These are phyloP conservation scores for Eira barbara DNA, from an alignment of 2,113 vertebrate species.

Conservation along the genomic window DNA sequence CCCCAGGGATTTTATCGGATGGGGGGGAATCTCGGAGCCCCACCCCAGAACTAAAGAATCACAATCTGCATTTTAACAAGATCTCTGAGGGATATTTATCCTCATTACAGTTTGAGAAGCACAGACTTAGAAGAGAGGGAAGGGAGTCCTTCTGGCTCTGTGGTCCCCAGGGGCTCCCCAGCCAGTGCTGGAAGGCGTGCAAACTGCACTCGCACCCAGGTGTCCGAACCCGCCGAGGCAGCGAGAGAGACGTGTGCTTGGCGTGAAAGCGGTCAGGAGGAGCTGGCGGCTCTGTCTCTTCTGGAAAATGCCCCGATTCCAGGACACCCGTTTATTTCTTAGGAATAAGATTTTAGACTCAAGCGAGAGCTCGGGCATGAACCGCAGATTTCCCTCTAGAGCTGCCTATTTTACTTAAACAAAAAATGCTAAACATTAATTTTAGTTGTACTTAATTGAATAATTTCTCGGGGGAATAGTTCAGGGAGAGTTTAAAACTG, in stretches of 20 bases:
- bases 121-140: background rate
- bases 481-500: constrained; percentile 83
- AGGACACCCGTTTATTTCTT: constrained; percentile 79
- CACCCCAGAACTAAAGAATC: background rate
- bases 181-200: background rate
- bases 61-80: constrained; percentile 51
- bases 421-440: constrained; percentile 87
- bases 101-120: background rate
- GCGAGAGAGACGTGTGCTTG: background rate
- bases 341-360: constrained; percentile 79
- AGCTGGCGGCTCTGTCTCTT: background rate
- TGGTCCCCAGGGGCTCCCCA: fast-evolving
- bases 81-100: background rate
- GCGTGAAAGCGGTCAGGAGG: background rate
- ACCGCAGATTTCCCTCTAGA: constrained; percentile 80
- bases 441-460: constrained; percentile 92
- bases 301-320: constrained; percentile 26
- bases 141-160: background rate
- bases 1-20: background rate
- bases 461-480: constrained; percentile 90
- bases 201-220: background rate
- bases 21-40: background rate
- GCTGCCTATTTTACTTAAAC: constrained; percentile 85
- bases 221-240: background rate
- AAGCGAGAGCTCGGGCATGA: constrained; percentile 50